A percentile compares a stretch with the other conserved stretches of the same genome.
Evolutionary conservation across 2,113 vertebrate genomes (phyloP).

Genomic region (Terrapene triunguis): DNA sequence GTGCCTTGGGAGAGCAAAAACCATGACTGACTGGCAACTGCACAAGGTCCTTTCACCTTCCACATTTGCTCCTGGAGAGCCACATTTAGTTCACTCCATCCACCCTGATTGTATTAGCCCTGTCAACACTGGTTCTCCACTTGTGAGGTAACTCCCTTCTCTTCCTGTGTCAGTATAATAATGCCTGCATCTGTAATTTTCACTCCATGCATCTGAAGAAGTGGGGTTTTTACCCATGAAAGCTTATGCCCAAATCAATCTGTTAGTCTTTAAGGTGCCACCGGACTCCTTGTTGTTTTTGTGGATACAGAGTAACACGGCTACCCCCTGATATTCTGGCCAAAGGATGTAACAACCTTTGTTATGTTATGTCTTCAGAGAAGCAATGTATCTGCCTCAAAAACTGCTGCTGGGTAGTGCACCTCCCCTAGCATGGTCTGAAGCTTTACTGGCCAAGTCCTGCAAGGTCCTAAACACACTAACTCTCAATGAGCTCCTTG

Average conservation of each 20-base stretch:
- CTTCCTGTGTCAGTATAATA: no score
- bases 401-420: not conserved
- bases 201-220: no score
- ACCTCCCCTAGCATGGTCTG: not conserved
- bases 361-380: not conserved
- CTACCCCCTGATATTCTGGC: not conserved
- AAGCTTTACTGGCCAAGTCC: not conserved
- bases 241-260: no score
- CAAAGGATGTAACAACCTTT: not conserved
- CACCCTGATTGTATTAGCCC: no score
- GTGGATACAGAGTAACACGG: no score
- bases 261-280: no score
- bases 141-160: no score
- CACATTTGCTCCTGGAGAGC: not conserved
- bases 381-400: not conserved
- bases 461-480: not conserved
- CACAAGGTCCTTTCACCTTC: not conserved
- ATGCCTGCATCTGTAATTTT: no score
- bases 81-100: not conserved
- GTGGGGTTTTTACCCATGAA: no score
- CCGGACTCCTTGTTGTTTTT: no score
- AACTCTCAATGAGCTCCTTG: not conserved
- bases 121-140: no score
- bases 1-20: not conserved
- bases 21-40: not conserved